These are phyloP conservation scores for Pollachius pollachius DNA, from an alignment of 2,113 vertebrate species.

Conservation along the genomic window DNA sequence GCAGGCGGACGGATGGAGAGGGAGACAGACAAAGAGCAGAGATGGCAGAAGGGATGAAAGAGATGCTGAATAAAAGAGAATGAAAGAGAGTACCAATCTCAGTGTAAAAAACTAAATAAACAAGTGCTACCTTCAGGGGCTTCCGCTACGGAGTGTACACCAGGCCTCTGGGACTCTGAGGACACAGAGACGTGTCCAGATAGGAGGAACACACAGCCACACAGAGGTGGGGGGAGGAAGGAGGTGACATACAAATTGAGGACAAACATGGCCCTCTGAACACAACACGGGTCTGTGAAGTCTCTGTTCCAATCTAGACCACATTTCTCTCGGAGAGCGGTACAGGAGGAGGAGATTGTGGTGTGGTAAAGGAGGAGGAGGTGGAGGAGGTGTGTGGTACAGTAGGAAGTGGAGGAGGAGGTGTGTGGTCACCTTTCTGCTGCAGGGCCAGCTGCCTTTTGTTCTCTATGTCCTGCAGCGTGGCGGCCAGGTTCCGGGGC, in stretches of 20 bases:
- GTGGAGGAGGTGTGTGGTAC: too few species aligned
- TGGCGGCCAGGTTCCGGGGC: conserved; percentile 86
- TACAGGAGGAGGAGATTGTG: too few species aligned
- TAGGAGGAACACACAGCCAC: not conserved
- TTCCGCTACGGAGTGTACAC: conserved; percentile 26
- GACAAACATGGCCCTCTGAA: conserved; percentile 16
- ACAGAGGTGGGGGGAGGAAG: conserved; percentile 9
- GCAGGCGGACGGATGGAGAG: not conserved
- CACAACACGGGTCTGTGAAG: too few species aligned
- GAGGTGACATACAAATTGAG: conserved; percentile 19
- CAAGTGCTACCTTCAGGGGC: conserved; percentile 49
- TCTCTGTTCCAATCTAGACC: too few species aligned
- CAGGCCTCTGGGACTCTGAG: conserved; percentile 44
- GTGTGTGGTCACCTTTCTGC: conserved; percentile 85
- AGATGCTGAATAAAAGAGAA: conserved; percentile 6
- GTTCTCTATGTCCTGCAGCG: conserved; percentile 90
- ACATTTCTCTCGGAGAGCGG: too few species aligned
- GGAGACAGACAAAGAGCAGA: not conserved
- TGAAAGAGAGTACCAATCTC: not conserved
- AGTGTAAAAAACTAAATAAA: too few species aligned
- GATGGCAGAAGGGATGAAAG: not conserved
- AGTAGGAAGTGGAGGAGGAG: too few species aligned
- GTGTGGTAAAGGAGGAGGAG: too few species aligned
- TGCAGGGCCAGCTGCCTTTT: conserved; percentile 92
- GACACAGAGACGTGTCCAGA: conserved; percentile 11